Conservation (phyloP, 2,113 vertebrate species). For the Marcusenius ussheri region DNA sequence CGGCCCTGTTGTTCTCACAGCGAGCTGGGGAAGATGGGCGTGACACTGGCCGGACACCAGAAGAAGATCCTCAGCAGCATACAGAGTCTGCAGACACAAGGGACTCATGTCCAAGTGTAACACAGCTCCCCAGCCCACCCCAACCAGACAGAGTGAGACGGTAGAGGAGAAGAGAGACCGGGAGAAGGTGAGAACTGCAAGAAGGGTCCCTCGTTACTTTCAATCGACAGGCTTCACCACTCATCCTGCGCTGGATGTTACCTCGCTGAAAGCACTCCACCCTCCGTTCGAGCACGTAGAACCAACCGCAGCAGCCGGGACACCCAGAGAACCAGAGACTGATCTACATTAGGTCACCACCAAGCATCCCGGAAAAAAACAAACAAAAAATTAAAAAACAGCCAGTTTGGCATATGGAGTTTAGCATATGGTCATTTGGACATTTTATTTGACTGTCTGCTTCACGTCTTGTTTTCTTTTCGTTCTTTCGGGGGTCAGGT, state of each 20-base stretch:
- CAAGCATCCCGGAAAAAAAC: slow-evolving; percentile 36
- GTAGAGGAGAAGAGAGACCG: slow-evolving; percentile 7
- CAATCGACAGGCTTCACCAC: slow-evolving; percentile 41
- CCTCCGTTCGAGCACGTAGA: slow-evolving; percentile 43
- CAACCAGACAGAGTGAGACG: neutral
- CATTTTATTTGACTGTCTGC: slow-evolving; percentile 45
- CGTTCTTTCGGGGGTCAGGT: neutral
- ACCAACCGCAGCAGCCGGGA: slow-evolving; percentile 34
- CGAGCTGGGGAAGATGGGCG: slow-evolving; percentile 90
- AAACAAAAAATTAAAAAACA: slow-evolving; percentile 30
- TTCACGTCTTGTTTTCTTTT: slow-evolving; percentile 4
- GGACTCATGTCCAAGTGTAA: slow-evolving; percentile 19
- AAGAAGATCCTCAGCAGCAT: slow-evolving; percentile 97
- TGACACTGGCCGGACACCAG: slow-evolving; percentile 92
- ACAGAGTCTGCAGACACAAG: slow-evolving; percentile 77
- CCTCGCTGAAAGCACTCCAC: slow-evolving; percentile 35
- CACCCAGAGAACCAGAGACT: slow-evolving; percentile 37
- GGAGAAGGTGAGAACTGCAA: slow-evolving; percentile 11
- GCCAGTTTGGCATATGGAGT: slow-evolving; percentile 50
- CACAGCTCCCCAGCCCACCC: slow-evolving; percentile 25
- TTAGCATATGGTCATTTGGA: slow-evolving; percentile 45
- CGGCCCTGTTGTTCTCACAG: slow-evolving; percentile 48
- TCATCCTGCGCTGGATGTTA: slow-evolving; percentile 32
- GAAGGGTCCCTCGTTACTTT: slow-evolving; percentile 28
- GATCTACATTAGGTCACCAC: slow-evolving; percentile 37